phyloP scores from a whole-genome alignment of 1,140 invertebrate species.

The Drosophila ambigua region DNA sequence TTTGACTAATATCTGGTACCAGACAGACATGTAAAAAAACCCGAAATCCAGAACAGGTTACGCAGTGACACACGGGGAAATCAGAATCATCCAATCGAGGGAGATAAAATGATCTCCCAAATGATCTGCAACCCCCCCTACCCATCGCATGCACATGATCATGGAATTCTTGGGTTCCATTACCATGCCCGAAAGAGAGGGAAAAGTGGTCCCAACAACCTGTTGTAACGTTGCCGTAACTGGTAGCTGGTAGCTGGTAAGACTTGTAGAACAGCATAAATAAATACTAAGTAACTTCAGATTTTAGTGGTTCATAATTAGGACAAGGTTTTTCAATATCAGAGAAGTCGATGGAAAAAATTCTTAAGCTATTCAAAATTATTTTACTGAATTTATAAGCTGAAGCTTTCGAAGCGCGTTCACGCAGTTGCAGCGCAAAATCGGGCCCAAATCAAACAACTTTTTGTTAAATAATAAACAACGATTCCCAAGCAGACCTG shows the following conservation, averaged over 20 bases:
- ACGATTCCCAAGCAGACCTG: conserved; percentile 26
- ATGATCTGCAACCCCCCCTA: no score
- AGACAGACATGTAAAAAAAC: conserved; percentile 21
- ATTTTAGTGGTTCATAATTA: conserved; percentile 1
- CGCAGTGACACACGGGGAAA: conserved; percentile 37
- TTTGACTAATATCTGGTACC: conserved; percentile 48
- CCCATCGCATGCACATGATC: no score
- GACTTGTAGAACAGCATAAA: no score
- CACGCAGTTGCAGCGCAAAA: conserved; percentile 12
- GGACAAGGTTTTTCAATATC: conserved; percentile 32
- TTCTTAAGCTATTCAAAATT: conserved; percentile 2
- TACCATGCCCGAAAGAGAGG: no score
- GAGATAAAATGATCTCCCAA: no score
- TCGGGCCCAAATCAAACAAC: conserved; percentile 17
- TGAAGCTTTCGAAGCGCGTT: conserved; percentile 14
- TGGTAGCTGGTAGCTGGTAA: no score
- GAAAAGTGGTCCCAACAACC: no score
- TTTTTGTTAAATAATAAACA: conserved; percentile 30
- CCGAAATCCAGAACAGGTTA: conserved; percentile 38
- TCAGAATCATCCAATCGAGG: conserved; percentile 5
- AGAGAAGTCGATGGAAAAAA: conserved; percentile 3
- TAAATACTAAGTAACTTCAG: no score
- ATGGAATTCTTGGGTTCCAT: no score
- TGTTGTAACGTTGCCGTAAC: no score
- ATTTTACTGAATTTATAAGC: conserved; percentile 5